Evolutionary conservation across 2,888 invertebrate genomes (phyloP), one percentile per base, ranked within the genome.

Genomic region (Tortricodes alternella): DNA sequence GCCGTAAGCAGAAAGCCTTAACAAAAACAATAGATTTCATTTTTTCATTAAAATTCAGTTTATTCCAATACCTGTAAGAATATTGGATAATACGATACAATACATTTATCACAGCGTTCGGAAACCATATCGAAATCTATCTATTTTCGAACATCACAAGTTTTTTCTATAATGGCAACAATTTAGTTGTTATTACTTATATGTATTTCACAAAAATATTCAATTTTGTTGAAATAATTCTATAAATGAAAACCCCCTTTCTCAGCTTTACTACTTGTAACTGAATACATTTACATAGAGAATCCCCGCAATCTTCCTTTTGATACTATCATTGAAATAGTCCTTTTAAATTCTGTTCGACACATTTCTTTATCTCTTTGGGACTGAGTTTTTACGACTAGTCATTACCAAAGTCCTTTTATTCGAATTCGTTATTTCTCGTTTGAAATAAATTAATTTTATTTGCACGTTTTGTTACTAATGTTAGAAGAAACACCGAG

Each of bases 211-310:
- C 6, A 11, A n/a, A 43, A 23, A 24, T 24, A 55, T 48, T 48
- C 48, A 55, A 55, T 48, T 41, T 55, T 34, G 24, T 34, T 41
- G 11, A 9, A 41, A 23, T 39, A 23, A 24, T n/a, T n/a, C n/a
- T 35, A 46, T 24, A 18, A 34, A 39, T 46, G 29, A 53, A 46
- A 53, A 32, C 23, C 18, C 23, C 21, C 44, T 44, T 18, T 53
- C 23, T 15, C 39, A 11, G 37, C 29, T 23, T 39, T 32, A 46
- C 38, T 32, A 46, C 16, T 46, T 46, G 38, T 38, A 38, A 53
- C 46, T 39, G 53, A 34, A 34, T 18, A 46, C 23, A 48, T 55
- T 48, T 48, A 34, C 48, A 48, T 55, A 39, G 15, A 39, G 24
- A 48, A 34, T 27, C 24, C 15, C n/a, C 32, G 27, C 19, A 18